Base-by-base conservation (phyloP, 1,140 invertebrate genomes). In the Drosophila simulans region DNA sequence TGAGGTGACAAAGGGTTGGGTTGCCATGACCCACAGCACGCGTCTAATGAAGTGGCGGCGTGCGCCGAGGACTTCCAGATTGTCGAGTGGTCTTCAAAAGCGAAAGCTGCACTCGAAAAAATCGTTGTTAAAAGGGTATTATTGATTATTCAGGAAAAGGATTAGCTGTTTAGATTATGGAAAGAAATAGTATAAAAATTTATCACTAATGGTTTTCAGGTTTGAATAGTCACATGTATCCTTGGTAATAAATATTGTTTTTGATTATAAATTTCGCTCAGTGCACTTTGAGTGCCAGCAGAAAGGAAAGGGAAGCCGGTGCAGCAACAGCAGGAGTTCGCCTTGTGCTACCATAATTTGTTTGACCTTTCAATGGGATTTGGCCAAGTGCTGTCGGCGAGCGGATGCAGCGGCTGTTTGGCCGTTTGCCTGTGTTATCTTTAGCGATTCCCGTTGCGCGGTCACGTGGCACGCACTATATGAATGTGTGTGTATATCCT, bases 1-100 rank as follows among this genome's bases (percentile, higher is more conserved):
- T 56, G 57, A 74, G 57, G 43, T 31, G 49, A 35, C 54, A 56
- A 69, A 70, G 45, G 54, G 72, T 76, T 65, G 11, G 37, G 11
- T 13, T 4, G 17, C 37, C 31, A 31, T 31, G 40, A 10, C 52
- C 52, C 37, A 45, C 22, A 20, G 52, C 84, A 89, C 84, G 84
- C 80, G 84, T 78, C 84, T 89, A 89, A 89, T 89, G 84, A 89
- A 89, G 85, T 84, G 80, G 71, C 53, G 75, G 57, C 85, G 83
- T 86, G 37, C 37, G 64, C 46, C 56, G 37, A 64, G 62, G 35
- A 40, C 53, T 65, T 79, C 45, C 34, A 84, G 80, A 55, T 57
- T 55, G 43, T 55, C 45, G 63, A 75, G 65, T 43, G 56, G 59
- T 58, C 75, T 71, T 39, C 17, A 51, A 35, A 31, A 45, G 55